Evolutionary conservation across 1,140 invertebrate species (phyloP), one percentile per base, ranked within the genome.

Genomic region (Aphelinus atriplicis): DNA sequence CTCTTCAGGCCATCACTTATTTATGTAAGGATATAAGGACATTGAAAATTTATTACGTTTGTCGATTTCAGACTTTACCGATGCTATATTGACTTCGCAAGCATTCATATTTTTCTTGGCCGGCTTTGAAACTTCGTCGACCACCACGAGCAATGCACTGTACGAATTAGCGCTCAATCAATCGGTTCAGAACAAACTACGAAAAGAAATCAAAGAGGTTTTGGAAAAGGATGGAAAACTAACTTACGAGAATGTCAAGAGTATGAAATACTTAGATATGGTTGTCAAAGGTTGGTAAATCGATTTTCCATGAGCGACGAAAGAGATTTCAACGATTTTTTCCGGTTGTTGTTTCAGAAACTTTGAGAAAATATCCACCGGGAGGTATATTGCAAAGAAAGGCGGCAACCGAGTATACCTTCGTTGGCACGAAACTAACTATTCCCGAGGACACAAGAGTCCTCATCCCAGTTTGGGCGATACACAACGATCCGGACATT

Each of bases 401-500:
- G n/a, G 88, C 89, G 2, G 84, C 83, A 2, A 7, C 3, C 3
- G 1, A 42, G 4, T 90, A 89, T 73, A 84, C 51, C 48, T 80
- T 90, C 42, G 83, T 85, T 26, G 85, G 82, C 5, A 86, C 85
- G 3, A 81, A 87, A 42, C 78, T 86, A 2, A 83, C 79, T 3
- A 82, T 90, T 48, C 83, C 86, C 50, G 88, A 88, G 75, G 84
- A 84, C 5, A 84, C 81, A 2, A 69, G 78, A n/a, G 69, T 90
- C 4, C 78, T 80, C 46, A 86, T 90, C 66, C 87, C 89, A 9
- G 78, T 88, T 56, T 84, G 87, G 48, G 87, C 87, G 45, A 85
- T 94, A 61, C 93, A 95, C 77, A 82, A 88, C 42, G 90, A 93
- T 82, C 86, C 89, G 6, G 83, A 89, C 55, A 85, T 89, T 78